Conservation (phyloP, 2,797 vertebrate species). For the Paramormyrops hopkinsi region DNA sequence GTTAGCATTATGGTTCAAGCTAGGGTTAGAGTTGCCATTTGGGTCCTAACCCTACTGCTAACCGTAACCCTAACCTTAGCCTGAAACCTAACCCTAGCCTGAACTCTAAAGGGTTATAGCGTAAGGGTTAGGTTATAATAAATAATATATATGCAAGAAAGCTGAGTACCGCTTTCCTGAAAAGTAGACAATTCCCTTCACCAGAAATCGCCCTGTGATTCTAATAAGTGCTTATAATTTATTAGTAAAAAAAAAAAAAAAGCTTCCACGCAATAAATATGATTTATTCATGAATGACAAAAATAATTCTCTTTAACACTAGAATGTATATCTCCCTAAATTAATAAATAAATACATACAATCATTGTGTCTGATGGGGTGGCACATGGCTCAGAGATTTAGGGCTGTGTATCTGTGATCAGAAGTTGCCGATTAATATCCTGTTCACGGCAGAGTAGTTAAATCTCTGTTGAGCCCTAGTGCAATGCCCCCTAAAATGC, state of each 20-base stretch:
- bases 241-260: not conserved
- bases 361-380: not conserved
- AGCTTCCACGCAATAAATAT: not conserved
- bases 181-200: not conserved
- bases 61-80: not conserved
- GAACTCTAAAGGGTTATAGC: not conserved
- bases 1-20: not conserved
- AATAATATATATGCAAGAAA: constrained; percentile 1
- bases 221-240: not conserved
- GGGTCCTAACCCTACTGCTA: not conserved
- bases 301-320: not conserved
- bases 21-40: not conserved
- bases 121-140: constrained; percentile 3
- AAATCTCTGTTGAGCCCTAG: not conserved
- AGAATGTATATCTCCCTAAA: not conserved
- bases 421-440: not conserved
- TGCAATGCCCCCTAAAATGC: not conserved
- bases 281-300: not conserved
- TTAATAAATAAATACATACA: not conserved
- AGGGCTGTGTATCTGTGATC: not conserved
- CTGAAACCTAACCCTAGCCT: not conserved
- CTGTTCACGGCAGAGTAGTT: not conserved
- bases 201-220: not conserved
- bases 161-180: not conserved
- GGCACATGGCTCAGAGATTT: not conserved